phyloP scores from a whole-genome alignment of 1,140 invertebrate species.

The Cotesia vestalis region DNA sequence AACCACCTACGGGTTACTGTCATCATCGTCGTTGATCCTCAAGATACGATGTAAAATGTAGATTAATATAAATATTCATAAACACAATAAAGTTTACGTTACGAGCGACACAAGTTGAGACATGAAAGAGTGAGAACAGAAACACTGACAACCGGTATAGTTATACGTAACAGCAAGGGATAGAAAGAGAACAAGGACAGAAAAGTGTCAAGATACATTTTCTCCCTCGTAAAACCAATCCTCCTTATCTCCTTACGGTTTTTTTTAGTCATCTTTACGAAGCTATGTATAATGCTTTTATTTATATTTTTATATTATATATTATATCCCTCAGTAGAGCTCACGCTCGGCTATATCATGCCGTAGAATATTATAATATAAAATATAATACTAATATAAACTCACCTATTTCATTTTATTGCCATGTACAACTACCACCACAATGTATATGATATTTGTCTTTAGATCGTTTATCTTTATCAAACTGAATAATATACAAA shows the following conservation, averaged over 20 bases:
- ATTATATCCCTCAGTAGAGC: too few relatives aligned
- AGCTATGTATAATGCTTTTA: too few relatives aligned
- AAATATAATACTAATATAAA: too few relatives aligned
- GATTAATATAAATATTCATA: conserved; percentile 64
- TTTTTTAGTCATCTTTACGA: background rate
- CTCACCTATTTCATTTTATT: too few relatives aligned
- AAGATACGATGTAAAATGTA: conserved; percentile 55
- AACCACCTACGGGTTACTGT: background rate
- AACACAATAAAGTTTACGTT: conserved; percentile 61
- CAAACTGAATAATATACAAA: too few relatives aligned
- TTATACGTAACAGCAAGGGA: background rate
- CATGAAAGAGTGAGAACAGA: conserved; percentile 12
- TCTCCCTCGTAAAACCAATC: conserved; percentile 55
- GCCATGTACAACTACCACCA: background rate
- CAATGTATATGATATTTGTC: conserved; percentile 2
- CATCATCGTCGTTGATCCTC: conserved; percentile 20
- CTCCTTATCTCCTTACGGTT: conserved; percentile 29
- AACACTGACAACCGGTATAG: background rate
- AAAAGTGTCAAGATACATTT: conserved; percentile 43
- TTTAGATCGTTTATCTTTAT: background rate
- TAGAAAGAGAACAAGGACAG: conserved; percentile 34
- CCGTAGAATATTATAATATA: too few relatives aligned
- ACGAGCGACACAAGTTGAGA: conserved; percentile 36
- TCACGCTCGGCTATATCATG: too few relatives aligned
- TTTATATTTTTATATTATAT: too few relatives aligned